Evolutionary conservation across 53 echinoderm and acorn worm species (phyloP), one percentile per base, ranked within the genome.

Genomic region (Paelopatides confundens): DNA sequence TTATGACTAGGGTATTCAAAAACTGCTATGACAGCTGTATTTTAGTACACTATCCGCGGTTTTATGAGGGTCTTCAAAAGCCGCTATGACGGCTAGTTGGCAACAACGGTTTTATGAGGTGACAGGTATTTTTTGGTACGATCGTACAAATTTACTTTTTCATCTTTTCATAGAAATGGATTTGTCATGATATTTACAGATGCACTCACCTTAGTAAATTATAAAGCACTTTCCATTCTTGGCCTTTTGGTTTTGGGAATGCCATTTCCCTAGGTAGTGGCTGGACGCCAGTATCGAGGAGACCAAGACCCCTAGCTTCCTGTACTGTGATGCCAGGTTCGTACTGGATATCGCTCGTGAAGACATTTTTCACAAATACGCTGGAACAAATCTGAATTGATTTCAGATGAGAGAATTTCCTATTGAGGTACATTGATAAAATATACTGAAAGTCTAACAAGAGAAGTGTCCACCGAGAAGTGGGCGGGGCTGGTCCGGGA

Each of bases 391-490:
- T 92, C 27, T 95, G 94, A 24, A 95, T 81, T 17, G 88, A 90
- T 87, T 97, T 97, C 38, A 95, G 90, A 66, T 95, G 92, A 28
- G 92, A 87, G 88, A 95, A 97, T 85, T 89, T 95, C 70, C 95
- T 85, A 52, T 95, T 97, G 86, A 97, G 92, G 92, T 97, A 97
- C 92, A 97, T 97, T 70, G 98, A 97, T 29, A 97, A 87, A 77
- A 95, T 97, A 85, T 97, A 97, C 77, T 95, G 98, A 85, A 97
- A 92, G 87, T 97, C 98, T 12, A 97, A 85, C 46, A 91, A 30
- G 14, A 97, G 92, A 37, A 97, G 79, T 1, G 98, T 95, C 98
- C 98, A 97, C 21, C 89, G 67, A 30, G 93, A 77, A 65, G 79
- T 82, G 27, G 82, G 50, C n/a, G 98, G 98, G 23, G 98, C 98